Base-by-base conservation (phyloP, 2,113 vertebrate species). In the Paradisaea rubra region DNA sequence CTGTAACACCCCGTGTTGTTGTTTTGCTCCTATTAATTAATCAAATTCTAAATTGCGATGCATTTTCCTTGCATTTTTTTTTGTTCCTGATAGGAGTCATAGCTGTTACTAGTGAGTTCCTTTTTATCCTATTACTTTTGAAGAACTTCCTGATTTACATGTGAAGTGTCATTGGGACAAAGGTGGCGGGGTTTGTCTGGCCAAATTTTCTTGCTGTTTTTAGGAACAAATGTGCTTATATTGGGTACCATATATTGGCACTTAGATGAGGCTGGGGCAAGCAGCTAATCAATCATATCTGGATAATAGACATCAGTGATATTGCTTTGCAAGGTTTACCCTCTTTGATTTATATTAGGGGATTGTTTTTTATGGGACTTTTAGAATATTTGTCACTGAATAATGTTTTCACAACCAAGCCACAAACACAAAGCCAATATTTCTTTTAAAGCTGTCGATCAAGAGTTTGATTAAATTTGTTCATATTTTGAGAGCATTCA, bases 301-400 rank as follows among this genome's bases (percentile, higher is more conserved):
- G 71, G 53, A 83, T 95, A 93, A 96, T 42, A 97, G 93, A 89
- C 81, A 95, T 95, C 89, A 86, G 80, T 74, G 92, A 78, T 96
- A 95, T 78, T 96, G 95, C 96, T 97, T 90, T 97, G 95, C 89
- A 94, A 96, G 88, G 91, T 89, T 88, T 89, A 19, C 39, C 53
- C 76, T 88, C 89, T 91, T 91, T 97, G 97, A 96, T 97, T 97
- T 95, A 96, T 92, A 83, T 60, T 22, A 65, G 66, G 44, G 44
- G 24, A 45, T 77, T 91, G 47, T 66, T 88, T 96, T 97, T 97
- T 94, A 97, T 95, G 93, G 70, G 78, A 63, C 57, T 93, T 94
- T 91, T 66, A 95, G 87, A 96, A 87, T 96, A 94, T 89, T 86
- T 95, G 96, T 97, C 94, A 93, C 95, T 92, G 86, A 95, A 93